Conservation (phyloP, 2,797 vertebrate genomes). For the Acanthopagrus latus region DNA sequence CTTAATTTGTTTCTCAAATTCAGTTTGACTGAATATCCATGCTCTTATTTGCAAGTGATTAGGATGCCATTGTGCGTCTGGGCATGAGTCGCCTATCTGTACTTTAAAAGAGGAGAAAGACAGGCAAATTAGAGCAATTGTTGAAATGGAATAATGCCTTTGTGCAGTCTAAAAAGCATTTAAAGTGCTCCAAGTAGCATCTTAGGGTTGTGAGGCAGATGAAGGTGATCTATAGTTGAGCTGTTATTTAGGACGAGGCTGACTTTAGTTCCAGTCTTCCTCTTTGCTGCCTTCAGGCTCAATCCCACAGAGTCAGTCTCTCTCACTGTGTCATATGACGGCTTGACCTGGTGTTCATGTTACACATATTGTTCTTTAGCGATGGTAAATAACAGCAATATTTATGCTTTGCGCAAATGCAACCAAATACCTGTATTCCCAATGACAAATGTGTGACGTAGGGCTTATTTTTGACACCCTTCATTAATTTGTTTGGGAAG, state of each 20-base stretch:
- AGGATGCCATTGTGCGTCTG: not conserved
- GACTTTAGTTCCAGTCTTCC: slow-evolving; percentile 17
- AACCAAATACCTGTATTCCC: not conserved
- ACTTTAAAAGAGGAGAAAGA: not conserved
- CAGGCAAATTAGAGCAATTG: not conserved
- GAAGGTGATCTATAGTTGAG: slow-evolving; percentile 1
- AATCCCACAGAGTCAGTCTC: not conserved
- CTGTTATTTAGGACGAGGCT: slow-evolving; percentile 2
- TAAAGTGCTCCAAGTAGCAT: not conserved
- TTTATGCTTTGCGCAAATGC: not conserved
- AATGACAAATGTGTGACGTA: not conserved
- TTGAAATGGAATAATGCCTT: not conserved
- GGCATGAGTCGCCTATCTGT: not conserved
- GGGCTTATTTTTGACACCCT: no score
- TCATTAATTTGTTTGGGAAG: no score
- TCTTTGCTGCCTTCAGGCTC: slow-evolving; percentile 22
- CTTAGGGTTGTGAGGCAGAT: not conserved
- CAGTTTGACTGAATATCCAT: not conserved
- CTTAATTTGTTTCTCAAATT: slow-evolving; percentile 45
- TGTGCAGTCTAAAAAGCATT: not conserved
- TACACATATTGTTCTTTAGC: not conserved
- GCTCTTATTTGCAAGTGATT: slow-evolving; percentile 34
- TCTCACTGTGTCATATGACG: slow-evolving; percentile 10
- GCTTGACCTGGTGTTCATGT: not conserved
- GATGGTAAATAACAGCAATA: not conserved